Evolutionary conservation across 1,140 invertebrate species (phyloP).

Genomic region (Drosophila guanche): DNA sequence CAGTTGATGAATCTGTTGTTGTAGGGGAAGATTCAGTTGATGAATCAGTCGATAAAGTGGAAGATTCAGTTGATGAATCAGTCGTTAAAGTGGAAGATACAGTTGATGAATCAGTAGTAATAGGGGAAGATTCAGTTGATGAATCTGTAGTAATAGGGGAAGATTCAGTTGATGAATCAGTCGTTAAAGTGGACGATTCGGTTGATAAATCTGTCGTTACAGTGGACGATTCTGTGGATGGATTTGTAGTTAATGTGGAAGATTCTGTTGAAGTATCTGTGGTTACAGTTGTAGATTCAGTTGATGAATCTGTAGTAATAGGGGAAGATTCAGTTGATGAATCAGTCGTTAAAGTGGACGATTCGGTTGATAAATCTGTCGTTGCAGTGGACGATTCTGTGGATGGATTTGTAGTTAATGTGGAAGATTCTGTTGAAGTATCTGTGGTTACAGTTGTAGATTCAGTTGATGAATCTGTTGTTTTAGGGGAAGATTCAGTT

Average conservation of each 20-base stretch:
- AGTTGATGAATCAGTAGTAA: neutral
- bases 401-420: constrained; percentile 5
- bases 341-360: too few species aligned
- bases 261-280: too few species aligned
- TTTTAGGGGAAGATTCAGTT: neutral
- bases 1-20: neutral
- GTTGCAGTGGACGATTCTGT: neutral
- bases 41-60: constrained; percentile 6
- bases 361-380: neutral
- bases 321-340: too few species aligned
- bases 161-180: constrained; percentile 1
- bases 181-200: neutral
- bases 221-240: too few species aligned
- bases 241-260: too few species aligned
- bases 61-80: neutral
- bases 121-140: neutral
- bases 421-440: constrained; percentile 5
- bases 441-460: neutral
- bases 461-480: neutral
- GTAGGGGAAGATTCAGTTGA: constrained; percentile 4
- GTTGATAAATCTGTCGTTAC: neutral
- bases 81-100: constrained; percentile 1
- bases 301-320: too few species aligned
- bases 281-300: too few species aligned
- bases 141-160: neutral